Evolutionary conservation across 2,888 invertebrate species (phyloP), one percentile per base, ranked within the genome.

Genomic region (Stegana nigrithorax): DNA sequence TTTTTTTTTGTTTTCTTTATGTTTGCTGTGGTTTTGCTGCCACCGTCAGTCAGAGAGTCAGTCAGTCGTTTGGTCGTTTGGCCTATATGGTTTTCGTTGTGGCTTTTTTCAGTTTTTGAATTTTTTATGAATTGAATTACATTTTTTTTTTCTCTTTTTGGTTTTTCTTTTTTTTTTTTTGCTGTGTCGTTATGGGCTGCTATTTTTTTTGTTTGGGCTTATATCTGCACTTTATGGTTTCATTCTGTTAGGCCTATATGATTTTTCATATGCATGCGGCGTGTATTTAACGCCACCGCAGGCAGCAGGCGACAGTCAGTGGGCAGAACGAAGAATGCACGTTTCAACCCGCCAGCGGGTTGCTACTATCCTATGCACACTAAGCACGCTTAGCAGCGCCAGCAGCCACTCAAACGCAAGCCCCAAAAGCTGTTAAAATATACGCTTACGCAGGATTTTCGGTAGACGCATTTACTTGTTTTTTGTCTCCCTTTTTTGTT

Each of bases 401-500:
- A 23, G 10, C 23, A 45, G 45, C 45, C 19, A 23, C 45, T 23
- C 6, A 21, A 39, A 21, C 8, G 44, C 21, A 2, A 14, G n/a
- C 17, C 44, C 8, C 21, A 12, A 25, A 47, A n/a, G 39, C 39
- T 17, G 39, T 25, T 23, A 6, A 47, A 25, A 47, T 23, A 47
- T 47, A 47, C 12, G 1, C 25, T 23, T 23, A n/a, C n/a, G n/a
- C n/a, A n/a, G n/a, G n/a, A n/a, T n/a, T n/a, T n/a, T n/a, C n/a
- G n/a, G n/a, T n/a, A n/a, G n/a, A 17, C 7, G 19, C 50, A 53
- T 60, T 57, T 64, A 12, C 25, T 29, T 45, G 42, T 21, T 63
- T 58, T 32, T 53, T 23, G 55, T 56, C 14, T 21, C 56, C 62
- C 59, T 47, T 53, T 21, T 58, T 26, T 51, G 57, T 63, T 23